Evolutionary conservation across 1,140 invertebrate species (phyloP), one percentile per base, ranked within the genome.

Genomic region (Procambarus virginalis): DNA sequence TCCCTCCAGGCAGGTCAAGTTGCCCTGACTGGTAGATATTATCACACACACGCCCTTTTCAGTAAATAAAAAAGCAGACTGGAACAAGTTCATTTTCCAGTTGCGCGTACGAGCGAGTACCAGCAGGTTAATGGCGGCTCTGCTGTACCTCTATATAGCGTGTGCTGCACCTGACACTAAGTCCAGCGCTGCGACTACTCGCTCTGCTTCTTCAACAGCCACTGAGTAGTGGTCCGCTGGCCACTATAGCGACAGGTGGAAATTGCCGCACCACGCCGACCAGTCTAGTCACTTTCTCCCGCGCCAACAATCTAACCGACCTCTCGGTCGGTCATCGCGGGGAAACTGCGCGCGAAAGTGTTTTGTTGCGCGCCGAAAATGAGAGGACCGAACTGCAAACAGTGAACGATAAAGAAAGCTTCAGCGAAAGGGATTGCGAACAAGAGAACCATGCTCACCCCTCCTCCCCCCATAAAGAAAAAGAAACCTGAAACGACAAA

Each of bases 321-420:
- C n/a, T 73, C 68, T 73, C 34, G 68, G 68, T 73, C n/a, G n/a
- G 34, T 34, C 68, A 73, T 34, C 68, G 22, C 68, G 20, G 68
- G 68, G n/a, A 73, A 73, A 34, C 68, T 73, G 34, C n/a, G 34
- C n/a, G 34, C n/a, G 68, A 73, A 73, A 73, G 68, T 73, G n/a
- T 20, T 73, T 34, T 34, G 68, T 73, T 22, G n/a, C 8, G 22
- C 51, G 1, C 68, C 68, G 10, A 73, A 73, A 73, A 73, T 73
- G 68, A 73, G 64, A 34, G 3, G 68, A 10, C n/a, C 10, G 20
- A 73, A 73, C 22, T 45, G 9, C 64, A 68, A 68, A 68, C 17
- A 17, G 64, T 68, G 10, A 2, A 5, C 14, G 22, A 34, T 73
- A 34, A 34, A 73, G 68, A 73, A 6, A 45, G n/a, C 68, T 0